Base-by-base conservation (phyloP, 2,888 invertebrate genomes). In the Lacanobia oleracea region DNA sequence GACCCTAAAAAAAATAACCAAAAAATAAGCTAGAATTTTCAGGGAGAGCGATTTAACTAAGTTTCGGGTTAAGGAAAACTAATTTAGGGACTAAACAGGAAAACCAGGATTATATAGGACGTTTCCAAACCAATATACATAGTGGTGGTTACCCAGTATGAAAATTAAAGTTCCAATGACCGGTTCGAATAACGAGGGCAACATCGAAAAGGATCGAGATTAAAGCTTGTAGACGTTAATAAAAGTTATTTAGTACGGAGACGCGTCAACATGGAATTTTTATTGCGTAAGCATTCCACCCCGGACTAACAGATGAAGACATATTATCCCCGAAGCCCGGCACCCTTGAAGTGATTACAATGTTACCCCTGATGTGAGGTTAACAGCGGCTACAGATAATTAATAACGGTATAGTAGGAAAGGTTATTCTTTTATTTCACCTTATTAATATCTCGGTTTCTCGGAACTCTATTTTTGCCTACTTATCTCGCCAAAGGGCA, bases 161-260 rank as follows among this genome's bases (percentile, higher is more conserved):
- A 78, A 75, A 73, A 71, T 82, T 79, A 48, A 62, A 75, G 65
- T 75, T 45, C 53, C 67, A 43, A 66, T 81, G 59, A 61, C 21
- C 50, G 43, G 51, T 72, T n/a, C 21, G 59, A 63, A 73, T 79
- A 80, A 75, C 67, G 67, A 77, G 66, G 67, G 65, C 62, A 78
- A 81, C 83, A 83, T 82, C 67, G 79, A 82, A 82, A 83, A 86
- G 83, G 83, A 72, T 78, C 83, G 78, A 88, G 88, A 89, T 90
- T 87, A 90, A 90, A 88, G 85, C 79, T 85, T 87, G 86, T 85
- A 86, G 85, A 80, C 86, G 87, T 88, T 88, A 89, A 90, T 91
- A 89, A 91, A 90, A 90, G 91, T 91, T 89, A 92, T 91, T 91
- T 91, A 90, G 87, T 87, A 83, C 75, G 81, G 84, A 86, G 83